phyloP scores from a whole-genome alignment of 2,113 vertebrate species.

The Myrmecophaga tridactyla region DNA sequence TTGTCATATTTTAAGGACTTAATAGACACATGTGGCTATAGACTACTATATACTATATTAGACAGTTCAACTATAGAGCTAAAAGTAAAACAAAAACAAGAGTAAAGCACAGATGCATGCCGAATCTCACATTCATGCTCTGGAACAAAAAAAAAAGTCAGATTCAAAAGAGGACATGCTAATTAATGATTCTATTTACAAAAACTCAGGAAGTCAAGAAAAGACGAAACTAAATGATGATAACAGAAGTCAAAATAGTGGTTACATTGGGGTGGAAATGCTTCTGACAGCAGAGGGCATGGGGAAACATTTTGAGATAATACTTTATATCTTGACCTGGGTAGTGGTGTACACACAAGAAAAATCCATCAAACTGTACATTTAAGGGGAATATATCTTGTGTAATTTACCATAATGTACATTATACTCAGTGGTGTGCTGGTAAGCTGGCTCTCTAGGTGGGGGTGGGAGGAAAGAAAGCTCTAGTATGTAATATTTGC shows the following conservation, averaged over 20 bases:
- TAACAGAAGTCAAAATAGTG: neutral
- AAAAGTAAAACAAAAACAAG: too few species aligned
- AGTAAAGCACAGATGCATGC: neutral
- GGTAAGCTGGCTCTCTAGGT: neutral
- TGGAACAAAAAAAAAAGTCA: neutral
- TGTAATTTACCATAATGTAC: neutral
- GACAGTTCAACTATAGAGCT: neutral
- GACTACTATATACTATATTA: neutral
- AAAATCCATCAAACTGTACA: neutral
- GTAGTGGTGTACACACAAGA: neutral
- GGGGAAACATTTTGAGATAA: neutral
- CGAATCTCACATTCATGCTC: neutral
- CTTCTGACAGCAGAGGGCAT: neutral
- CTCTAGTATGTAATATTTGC: neutral
- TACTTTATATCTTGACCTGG: neutral
- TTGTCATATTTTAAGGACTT: neutral
- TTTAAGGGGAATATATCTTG: neutral
- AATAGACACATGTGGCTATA: neutral
- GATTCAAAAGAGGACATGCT: neutral
- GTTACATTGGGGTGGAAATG: neutral
- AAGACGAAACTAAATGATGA: neutral
- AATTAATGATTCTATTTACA: neutral
- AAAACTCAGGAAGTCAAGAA: constrained; percentile 13
- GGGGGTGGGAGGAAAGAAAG: neutral
- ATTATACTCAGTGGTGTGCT: neutral